Evolutionary conservation across 2,113 vertebrate genomes (phyloP), one percentile per base, ranked within the genome.

Genomic region (Chamaea fasciata): DNA sequence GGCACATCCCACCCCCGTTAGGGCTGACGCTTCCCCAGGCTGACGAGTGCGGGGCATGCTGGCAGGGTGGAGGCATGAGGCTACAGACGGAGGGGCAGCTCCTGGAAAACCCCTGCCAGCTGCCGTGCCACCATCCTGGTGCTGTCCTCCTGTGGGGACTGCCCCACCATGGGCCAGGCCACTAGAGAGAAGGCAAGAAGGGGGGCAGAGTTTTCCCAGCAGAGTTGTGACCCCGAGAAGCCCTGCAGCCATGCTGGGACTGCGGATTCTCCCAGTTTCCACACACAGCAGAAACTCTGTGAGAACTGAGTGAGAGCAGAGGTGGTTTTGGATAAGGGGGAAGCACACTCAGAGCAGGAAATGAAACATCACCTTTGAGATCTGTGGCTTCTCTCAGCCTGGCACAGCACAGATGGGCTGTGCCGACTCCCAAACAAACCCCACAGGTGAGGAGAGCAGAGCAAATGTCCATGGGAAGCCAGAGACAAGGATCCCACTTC

Each of bases 1-100:
- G 41, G 69, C 44, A 47, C 49, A 17, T 56, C 49, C 18, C 62
- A 23, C 8, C 24, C 57, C 27, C 7, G 0, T 1, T 0, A 23
- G 49, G 2, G 2, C 78, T 39, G 88, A n/a, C 1, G 0, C 20
- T 3, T 30, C 37, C 55, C 56, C 17, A 3, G 22, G 2, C 6
- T 11, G 44, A 5, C 0, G 0, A 26, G 44, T 4, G 28, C 1
- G 3, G 53, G 33, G 16, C 47, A 33, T 0, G 3, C 19, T 1
- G 1, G 7, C 3, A 1, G n/a, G 21, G 26, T 2, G 5, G 68
- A 56, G 49, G 23, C 2, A 1, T 13, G n/a, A 0, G 2, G 31
- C 56, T n/a, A 20, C 3, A 1, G 10, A n/a, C 4, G 9, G 37
- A 91, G 42, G 23, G 47, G 12, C 78, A 56, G 50, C 37, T 57